phyloP scores from a whole-genome alignment of 2,888 invertebrate genomes.

The Priocnemis perturbator region DNA sequence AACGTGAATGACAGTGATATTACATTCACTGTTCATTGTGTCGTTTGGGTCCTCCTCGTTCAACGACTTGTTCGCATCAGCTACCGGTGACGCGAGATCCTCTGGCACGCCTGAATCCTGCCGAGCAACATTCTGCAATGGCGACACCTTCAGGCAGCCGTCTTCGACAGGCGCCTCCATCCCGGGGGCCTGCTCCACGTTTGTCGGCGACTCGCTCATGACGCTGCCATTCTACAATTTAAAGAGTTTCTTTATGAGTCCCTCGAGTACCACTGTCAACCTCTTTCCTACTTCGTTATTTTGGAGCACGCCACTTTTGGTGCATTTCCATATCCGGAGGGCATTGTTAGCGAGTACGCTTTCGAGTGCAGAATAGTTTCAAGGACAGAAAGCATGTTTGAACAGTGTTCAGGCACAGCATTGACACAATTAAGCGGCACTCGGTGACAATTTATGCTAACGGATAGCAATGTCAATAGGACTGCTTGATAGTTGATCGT shows the following conservation, averaged over 20 bases:
- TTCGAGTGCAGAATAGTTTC: too few relatives aligned
- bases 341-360: too few relatives aligned
- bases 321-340: too few relatives aligned
- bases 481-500: too few relatives aligned
- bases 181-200: slow-evolving; percentile 29
- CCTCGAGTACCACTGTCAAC: background rate
- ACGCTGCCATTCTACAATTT: slow-evolving; percentile 42
- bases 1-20: slow-evolving; percentile 70
- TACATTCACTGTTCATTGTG: slow-evolving; percentile 68
- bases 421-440: too few relatives aligned
- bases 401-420: too few relatives aligned
- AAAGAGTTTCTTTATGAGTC: background rate
- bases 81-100: slow-evolving; percentile 64
- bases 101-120: slow-evolving; percentile 72
- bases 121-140: slow-evolving; percentile 62
- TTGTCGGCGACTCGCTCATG: slow-evolving; percentile 37
- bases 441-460: too few relatives aligned
- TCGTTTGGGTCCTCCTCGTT: slow-evolving; percentile 57
- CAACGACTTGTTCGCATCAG: slow-evolving; percentile 29
- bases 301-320: too few relatives aligned
- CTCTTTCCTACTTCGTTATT: too few relatives aligned
- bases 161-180: slow-evolving; percentile 60
- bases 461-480: too few relatives aligned
- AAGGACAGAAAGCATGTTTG: too few relatives aligned
- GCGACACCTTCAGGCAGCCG: slow-evolving; percentile 50